These are phyloP conservation scores for Xylophagus ater DNA, from an alignment of 2,888 invertebrate species.

Conservation along the genomic window DNA sequence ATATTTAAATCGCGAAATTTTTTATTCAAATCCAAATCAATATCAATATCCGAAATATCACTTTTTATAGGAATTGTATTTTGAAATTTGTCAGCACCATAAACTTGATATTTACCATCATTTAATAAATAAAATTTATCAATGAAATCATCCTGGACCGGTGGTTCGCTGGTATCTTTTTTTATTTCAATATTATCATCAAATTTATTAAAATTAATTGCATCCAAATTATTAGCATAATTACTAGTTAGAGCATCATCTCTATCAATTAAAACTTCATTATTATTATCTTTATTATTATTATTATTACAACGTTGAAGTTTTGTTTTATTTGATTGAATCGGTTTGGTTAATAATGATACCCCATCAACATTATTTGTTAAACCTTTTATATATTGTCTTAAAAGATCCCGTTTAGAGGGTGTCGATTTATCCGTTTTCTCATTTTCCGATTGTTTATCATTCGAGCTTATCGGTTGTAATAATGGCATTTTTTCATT, in stretches of 20 bases:
- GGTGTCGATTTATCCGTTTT: background rate
- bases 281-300: background rate
- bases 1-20: slow-evolving; percentile 18
- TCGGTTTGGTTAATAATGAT: no score
- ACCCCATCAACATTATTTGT: slow-evolving; percentile 10
- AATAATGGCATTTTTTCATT: slow-evolving; percentile 16
- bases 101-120: slow-evolving; percentile 15
- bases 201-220: slow-evolving; percentile 10
- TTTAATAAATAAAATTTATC: slow-evolving; percentile 21
- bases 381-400: slow-evolving; percentile 21
- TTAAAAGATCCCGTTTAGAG: slow-evolving; percentile 18
- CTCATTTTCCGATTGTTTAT: background rate
- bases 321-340: background rate
- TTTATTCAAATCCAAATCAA: slow-evolving; percentile 19
- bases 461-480: slow-evolving; percentile 1
- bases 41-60: slow-evolving; percentile 15
- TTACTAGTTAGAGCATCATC: background rate
- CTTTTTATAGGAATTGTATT: slow-evolving; percentile 7
- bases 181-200: no score
- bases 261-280: background rate
- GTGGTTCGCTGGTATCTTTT: background rate
- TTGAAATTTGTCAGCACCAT: slow-evolving; percentile 5
- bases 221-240: slow-evolving; percentile 12
- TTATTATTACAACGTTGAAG: background rate
- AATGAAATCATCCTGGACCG: slow-evolving; percentile 16